These are phyloP conservation scores for Gobius niger DNA, from an alignment of 2,113 vertebrate genomes.

Conservation along the genomic window DNA sequence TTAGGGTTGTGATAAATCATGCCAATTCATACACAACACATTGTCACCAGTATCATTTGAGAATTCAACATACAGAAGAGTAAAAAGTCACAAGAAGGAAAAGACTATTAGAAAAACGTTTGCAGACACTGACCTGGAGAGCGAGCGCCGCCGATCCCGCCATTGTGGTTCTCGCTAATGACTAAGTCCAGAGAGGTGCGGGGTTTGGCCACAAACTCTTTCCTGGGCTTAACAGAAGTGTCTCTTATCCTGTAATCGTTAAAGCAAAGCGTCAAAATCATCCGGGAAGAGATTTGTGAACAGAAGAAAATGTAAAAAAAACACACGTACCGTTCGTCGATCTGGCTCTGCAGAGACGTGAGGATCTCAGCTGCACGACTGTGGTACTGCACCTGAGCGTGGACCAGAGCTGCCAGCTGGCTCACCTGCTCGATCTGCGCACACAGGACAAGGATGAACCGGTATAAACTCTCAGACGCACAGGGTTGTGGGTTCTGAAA, in stretches of 20 bases:
- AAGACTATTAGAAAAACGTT: not conserved
- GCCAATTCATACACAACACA: too few species aligned
- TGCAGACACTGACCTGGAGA: slow-evolving; percentile 83
- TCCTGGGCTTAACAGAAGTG: slow-evolving; percentile 84
- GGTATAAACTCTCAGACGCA: not conserved
- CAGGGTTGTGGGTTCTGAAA: not conserved
- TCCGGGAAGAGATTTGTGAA: not conserved
- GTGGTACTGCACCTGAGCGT: slow-evolving; percentile 97
- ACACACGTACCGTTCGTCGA: slow-evolving; percentile 86
- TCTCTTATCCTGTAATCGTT: slow-evolving; percentile 86
- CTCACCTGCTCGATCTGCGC: slow-evolving; percentile 96
- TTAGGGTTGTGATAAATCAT: too few species aligned
- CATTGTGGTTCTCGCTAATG: slow-evolving; percentile 88
- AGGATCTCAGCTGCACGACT: slow-evolving; percentile 91
- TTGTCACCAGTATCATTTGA: not conserved
- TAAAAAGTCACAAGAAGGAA: not conserved
- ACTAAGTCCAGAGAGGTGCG: slow-evolving; percentile 89
- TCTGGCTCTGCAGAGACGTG: slow-evolving; percentile 88
- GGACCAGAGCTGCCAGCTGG: slow-evolving; percentile 92
- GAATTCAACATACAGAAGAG: not conserved
- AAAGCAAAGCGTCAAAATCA: not conserved
- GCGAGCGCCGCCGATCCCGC: slow-evolving; percentile 87
- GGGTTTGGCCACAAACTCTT: slow-evolving; percentile 90
- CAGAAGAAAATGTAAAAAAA: not conserved
- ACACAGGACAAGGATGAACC: slow-evolving; percentile 3